Evolutionary conservation across 2,888 invertebrate genomes (phyloP).

Genomic region (Orthosia incerta): DNA sequence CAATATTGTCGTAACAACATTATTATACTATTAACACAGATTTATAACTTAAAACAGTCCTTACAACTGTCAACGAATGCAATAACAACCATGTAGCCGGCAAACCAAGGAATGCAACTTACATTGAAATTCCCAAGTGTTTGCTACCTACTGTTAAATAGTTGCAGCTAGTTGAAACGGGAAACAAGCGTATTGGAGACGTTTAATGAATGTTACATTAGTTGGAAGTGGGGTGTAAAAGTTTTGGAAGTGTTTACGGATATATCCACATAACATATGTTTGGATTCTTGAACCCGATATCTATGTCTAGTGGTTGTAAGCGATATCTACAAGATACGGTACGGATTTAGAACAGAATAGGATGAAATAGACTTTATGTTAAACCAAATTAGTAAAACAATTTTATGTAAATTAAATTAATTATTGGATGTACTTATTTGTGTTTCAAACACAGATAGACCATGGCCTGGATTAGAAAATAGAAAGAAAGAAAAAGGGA

Average conservation of each 20-base stretch:
- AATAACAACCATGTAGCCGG: slow-evolving; percentile 4
- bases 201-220: not conserved
- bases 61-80: slow-evolving; percentile 30
- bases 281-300: too few species aligned
- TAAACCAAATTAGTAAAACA: too few species aligned
- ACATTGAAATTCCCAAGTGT: slow-evolving; percentile 33
- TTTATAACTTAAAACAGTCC: slow-evolving; percentile 27
- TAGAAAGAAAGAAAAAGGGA: too few species aligned
- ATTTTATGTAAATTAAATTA: too few species aligned
- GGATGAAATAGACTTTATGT: too few species aligned
- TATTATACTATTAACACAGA: slow-evolving; percentile 30
- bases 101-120: slow-evolving; percentile 22
- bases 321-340: too few species aligned
- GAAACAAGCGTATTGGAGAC: not conserved
- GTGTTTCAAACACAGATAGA: too few species aligned
- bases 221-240: not conserved
- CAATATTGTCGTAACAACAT: slow-evolving; percentile 40
- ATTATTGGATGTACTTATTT: too few species aligned
- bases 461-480: too few species aligned
- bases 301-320: too few species aligned
- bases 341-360: too few species aligned
- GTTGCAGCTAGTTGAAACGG: slow-evolving; percentile 11
- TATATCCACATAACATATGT: too few species aligned
- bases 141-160: slow-evolving; percentile 27
- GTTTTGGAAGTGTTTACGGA: not conserved